Evolutionary conservation across 2,888 invertebrate species (phyloP), one percentile per base, ranked within the genome.

Genomic region (Drosophila affinis): DNA sequence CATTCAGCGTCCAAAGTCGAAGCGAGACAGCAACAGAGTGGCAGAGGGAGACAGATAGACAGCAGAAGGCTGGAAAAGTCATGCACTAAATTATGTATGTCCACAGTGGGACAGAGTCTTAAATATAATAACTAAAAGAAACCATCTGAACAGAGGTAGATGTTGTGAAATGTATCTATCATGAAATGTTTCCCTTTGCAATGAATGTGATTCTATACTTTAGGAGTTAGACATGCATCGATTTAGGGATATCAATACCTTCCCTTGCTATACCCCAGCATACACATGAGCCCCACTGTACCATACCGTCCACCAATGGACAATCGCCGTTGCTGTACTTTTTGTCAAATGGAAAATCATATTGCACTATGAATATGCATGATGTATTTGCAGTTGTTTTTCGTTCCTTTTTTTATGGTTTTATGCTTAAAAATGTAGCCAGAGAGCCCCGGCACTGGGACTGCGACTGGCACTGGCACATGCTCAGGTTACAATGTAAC

Each of bases 291-390:
- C 0, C 54, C 76, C 80, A 84, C 78, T 55, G 79, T 79, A 12
- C 5, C 44, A 27, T 5, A 24, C 24, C 24, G 0, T 24, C 14
- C 24, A 34, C 17, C 51, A 18, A 49, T 44, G 54, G 47, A 52
- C 63, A 62, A 68, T 65, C 62, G 61, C 70, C 69, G 72, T 79
- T 76, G 81, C 76, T 76, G 79, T 63, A 81, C 76, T 81, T 83
- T 79, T 83, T 84, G 84, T 87, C 80, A 84, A 80, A 87, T 84
- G 70, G 77, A 69, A 87, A 87, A 84, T 84, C 78, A 85, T 80
- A 84, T 85, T 76, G 75, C 71, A 73, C 81, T 77, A 83, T 86
- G 87, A 86, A 88, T 79, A 75, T 81, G 76, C 79, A 87, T 87
- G 89, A 88, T 87, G 89, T 88, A 86, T 86, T 86, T 79, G 86